These are phyloP conservation scores for Hypocryptadius cinnamomeus DNA, from an alignment of 2,113 vertebrate species.

Conservation along the genomic window DNA sequence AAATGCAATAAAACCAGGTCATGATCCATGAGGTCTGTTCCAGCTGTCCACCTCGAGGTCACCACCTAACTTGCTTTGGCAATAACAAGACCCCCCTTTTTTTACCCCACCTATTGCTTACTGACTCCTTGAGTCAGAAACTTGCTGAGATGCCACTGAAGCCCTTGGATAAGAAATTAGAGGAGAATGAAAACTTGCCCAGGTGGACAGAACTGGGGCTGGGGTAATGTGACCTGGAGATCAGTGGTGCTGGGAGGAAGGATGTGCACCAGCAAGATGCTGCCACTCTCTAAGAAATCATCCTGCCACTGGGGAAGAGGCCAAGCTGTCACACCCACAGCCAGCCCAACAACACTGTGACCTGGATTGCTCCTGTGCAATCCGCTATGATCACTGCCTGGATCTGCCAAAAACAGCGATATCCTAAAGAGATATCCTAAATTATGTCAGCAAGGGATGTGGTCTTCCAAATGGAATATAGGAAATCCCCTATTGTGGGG, in stretches of 20 bases:
- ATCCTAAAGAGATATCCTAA: not conserved
- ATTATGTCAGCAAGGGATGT: not conserved
- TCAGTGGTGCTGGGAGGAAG: not conserved
- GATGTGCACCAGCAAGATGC: not conserved
- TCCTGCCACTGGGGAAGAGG: not conserved
- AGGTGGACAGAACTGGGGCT: not conserved
- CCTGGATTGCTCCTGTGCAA: not conserved
- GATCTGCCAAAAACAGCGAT: not conserved
- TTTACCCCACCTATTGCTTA: not conserved
- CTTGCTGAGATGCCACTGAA: not conserved
- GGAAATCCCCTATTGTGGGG: not conserved
- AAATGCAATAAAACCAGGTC: not conserved
- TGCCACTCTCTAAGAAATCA: accelerated
- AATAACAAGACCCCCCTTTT: not conserved
- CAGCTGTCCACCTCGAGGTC: accelerated
- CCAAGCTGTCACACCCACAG: not conserved
- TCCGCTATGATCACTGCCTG: not conserved
- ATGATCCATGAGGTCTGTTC: not conserved
- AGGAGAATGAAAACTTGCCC: not conserved
- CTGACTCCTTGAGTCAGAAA: not conserved
- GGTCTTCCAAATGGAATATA: not conserved
- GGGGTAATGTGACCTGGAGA: not conserved
- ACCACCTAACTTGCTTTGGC: not conserved
- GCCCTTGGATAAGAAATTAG: not conserved
- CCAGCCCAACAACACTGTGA: not conserved